Evolutionary conservation across 1,140 invertebrate genomes (phyloP), one percentile per base, ranked within the genome.

Genomic region (Brachionus asplanchnoidis): DNA sequence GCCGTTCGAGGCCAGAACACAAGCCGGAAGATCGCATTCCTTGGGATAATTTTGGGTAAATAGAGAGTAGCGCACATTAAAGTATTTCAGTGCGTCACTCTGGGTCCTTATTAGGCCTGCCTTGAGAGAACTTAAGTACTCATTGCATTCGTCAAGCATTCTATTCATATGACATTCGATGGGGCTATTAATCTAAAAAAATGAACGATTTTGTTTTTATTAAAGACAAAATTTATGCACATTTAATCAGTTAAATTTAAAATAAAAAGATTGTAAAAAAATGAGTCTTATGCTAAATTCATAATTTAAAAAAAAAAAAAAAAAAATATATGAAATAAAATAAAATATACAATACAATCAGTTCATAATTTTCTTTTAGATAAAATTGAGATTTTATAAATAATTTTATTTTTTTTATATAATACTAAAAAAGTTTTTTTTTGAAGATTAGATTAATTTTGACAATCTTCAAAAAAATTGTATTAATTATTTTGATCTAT

Each of bases 31-130:
- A 26, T 26, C 8, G 32, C 73, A 50, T 12, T 77, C 73, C 32
- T 77, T 77, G 3, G 73, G 73, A 77, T 53, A 77, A 17, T 50
- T 50, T 46, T 77, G 73, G 17, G 26, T 77, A 32, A 77, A 77
- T 17, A 46, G 23, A 26, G 73, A 77, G 42, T 77, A 77, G 8
- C 73, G 73, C 4, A 77, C 73, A 23, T 77, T 77, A 17, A 77
- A 77, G 44, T 50, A 77, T 50, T 77, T 77, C 9, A 77, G 20
- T 9, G 73, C 73, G 42, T 77, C 73, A 17, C 26, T 77, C 4
- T 77, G 73, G n/a, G 73, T 77, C 17, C 26, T 46, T 50, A 77
- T 77, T 53, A 11, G 40, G 26, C 44, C 44, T 4, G 73, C 44
- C 11, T 28, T 50, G 4, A 77, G 42, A 11, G 73, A 73, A 73